Conservation (phyloP, 2,888 invertebrate genomes). For the Ellobium chinense region DNA sequence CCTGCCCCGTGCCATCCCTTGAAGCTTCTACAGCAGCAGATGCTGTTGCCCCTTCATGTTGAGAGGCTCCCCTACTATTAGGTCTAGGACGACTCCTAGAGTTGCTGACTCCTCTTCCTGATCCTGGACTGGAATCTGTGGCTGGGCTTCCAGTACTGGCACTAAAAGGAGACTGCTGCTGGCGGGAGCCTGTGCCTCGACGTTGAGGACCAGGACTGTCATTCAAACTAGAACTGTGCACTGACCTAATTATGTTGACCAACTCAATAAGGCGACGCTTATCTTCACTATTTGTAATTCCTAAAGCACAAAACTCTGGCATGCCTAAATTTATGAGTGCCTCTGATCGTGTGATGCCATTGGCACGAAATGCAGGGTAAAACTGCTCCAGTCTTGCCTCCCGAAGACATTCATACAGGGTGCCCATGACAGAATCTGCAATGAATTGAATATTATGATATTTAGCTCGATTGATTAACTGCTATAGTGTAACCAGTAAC, state of each 20-base stretch:
- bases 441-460: neutral
- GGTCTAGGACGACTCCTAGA: neutral
- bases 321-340: slow-evolving; percentile 69
- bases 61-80: neutral
- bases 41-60: neutral
- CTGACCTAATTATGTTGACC: slow-evolving; percentile 74
- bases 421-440: slow-evolving; percentile 61
- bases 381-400: slow-evolving; percentile 76
- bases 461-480: neutral
- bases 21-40: slow-evolving; percentile 45
- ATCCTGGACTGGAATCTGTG: neutral
- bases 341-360: slow-evolving; percentile 73
- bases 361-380: slow-evolving; percentile 71
- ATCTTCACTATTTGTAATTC: slow-evolving; percentile 71
- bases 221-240: slow-evolving; percentile 56
- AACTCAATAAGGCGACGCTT: slow-evolving; percentile 72
- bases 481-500: neutral
- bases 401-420: slow-evolving; percentile 71
- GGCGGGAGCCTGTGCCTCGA: slow-evolving; percentile 3
- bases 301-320: slow-evolving; percentile 71
- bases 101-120: neutral
- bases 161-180: neutral
- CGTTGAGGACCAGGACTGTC: slow-evolving; percentile 17
- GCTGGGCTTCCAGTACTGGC: neutral
- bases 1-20: slow-evolving; percentile 50